Conservation (phyloP, 2,797 vertebrate species). For the Cynodonichthys magdalenae region DNA sequence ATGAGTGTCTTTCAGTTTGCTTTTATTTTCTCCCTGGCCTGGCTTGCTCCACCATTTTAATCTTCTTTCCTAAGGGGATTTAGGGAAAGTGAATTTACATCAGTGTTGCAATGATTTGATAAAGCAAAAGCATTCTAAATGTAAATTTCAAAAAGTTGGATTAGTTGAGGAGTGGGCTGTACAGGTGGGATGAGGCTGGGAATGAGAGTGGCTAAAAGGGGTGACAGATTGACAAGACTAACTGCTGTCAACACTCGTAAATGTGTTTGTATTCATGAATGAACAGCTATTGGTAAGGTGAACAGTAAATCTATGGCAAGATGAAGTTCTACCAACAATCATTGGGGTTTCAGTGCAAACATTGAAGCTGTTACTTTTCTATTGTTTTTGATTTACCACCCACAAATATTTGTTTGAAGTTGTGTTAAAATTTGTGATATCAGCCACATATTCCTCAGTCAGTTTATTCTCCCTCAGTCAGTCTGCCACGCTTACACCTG, state of each 20-base stretch:
- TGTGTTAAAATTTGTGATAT: no score
- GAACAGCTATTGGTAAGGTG: background rate
- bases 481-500: no score
- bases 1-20: constrained; percentile 53
- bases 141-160: constrained; percentile 50
- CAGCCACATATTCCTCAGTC: no score
- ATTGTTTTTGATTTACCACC: no score
- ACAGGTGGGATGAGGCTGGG: constrained; percentile 59
- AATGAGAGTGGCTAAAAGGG: constrained; percentile 41
- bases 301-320: no score
- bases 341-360: no score
- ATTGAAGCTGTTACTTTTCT: no score
- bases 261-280: constrained; percentile 10
- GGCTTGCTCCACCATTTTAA: constrained; percentile 50
- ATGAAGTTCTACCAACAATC: no score
- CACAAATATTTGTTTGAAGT: no score
- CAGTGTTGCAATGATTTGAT: constrained; percentile 81
- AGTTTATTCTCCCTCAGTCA: no score
- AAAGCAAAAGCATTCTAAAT: constrained; percentile 71
- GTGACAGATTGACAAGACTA: constrained; percentile 20
- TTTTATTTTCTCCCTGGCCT: constrained; percentile 69
- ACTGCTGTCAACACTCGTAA: constrained; percentile 23
- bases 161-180: constrained; percentile 30
- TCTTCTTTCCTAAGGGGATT: constrained; percentile 73
- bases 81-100: constrained; percentile 71